A percentile compares a stretch with the other conserved stretches of the same genome.
Conservation (phyloP, 2,113 vertebrate species). For the Embiotoca jacksoni region DNA sequence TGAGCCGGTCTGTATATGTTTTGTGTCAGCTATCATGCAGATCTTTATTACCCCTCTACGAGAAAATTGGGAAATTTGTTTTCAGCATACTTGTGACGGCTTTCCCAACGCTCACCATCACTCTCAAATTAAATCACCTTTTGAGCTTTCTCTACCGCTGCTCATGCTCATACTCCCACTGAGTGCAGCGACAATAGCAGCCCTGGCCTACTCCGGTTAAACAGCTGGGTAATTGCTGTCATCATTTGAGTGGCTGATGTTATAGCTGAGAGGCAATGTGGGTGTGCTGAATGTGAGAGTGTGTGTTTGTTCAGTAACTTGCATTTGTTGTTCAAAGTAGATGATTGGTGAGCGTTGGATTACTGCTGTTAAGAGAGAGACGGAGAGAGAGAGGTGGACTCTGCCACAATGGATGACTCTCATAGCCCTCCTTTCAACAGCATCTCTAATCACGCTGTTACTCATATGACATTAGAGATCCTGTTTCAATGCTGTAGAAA, state of each 20-base stretch:
- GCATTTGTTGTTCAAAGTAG: slow-evolving; percentile 32
- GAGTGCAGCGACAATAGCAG: slow-evolving; percentile 46
- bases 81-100: too few relatives aligned
- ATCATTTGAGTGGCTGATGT: slow-evolving; percentile 58
- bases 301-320: slow-evolving; percentile 56
- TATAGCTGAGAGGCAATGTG: slow-evolving; percentile 46
- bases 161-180: slow-evolving; percentile 29
- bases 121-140: slow-evolving; percentile 42
- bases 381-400: background rate
- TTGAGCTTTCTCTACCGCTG: slow-evolving; percentile 16
- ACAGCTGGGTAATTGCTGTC: slow-evolving; percentile 66
- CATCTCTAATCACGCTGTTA: slow-evolving; percentile 1
- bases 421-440: slow-evolving; percentile 40
- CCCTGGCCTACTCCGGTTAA: slow-evolving; percentile 41
- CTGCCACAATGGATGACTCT: slow-evolving; percentile 6
- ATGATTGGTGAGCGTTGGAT: slow-evolving; percentile 51
- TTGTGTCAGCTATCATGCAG: background rate
- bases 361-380: slow-evolving; percentile 25
- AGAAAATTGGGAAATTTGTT: too few relatives aligned
- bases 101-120: slow-evolving; percentile 2
- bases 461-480: slow-evolving; percentile 3
- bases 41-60: too few relatives aligned
- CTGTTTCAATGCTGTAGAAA: background rate
- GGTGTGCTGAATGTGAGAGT: slow-evolving; percentile 13
- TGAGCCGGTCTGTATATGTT: background rate